phyloP scores from a whole-genome alignment of 2,113 vertebrate species.

The Passerina amoena region DNA sequence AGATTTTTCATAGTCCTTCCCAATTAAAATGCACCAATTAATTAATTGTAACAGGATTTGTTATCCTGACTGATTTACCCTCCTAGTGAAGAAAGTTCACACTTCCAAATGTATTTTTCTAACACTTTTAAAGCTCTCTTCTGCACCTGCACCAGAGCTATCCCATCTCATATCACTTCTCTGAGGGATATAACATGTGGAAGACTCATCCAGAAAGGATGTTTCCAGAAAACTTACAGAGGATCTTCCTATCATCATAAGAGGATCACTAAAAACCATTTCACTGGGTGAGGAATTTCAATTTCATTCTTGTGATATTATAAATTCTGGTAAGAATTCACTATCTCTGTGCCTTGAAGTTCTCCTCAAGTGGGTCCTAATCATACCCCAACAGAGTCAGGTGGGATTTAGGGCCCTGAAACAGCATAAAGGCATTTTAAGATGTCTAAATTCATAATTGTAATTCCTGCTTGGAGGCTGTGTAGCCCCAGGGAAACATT shows the following conservation, averaged over 20 bases:
- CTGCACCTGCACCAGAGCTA: not conserved
- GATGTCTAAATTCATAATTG: not conserved
- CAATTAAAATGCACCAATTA: not conserved
- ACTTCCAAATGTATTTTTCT: not conserved
- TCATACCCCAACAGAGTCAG: not conserved
- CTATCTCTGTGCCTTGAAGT: not conserved
- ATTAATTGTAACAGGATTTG: not conserved
- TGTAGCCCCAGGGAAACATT: not conserved
- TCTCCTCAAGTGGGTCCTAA: not conserved
- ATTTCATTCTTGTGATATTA: not conserved
- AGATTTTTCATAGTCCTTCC: not conserved
- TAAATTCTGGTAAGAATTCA: not conserved
- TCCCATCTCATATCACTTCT: not conserved
- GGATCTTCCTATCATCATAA: not conserved
- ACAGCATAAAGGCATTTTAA: not conserved
- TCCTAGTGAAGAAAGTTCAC: not conserved
- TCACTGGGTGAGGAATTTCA: not conserved
- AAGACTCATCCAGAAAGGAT: not conserved
- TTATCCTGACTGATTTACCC: not conserved
- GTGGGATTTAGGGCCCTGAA: not conserved
- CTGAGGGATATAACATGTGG: rapidly evolving
- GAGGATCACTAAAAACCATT: not conserved
- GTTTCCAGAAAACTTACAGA: not conserved
- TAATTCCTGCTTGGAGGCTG: not conserved
- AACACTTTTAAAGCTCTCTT: not conserved